Evolutionary conservation across 2,888 invertebrate species (phyloP).

Genomic region (Cerceris ruficornis): DNA sequence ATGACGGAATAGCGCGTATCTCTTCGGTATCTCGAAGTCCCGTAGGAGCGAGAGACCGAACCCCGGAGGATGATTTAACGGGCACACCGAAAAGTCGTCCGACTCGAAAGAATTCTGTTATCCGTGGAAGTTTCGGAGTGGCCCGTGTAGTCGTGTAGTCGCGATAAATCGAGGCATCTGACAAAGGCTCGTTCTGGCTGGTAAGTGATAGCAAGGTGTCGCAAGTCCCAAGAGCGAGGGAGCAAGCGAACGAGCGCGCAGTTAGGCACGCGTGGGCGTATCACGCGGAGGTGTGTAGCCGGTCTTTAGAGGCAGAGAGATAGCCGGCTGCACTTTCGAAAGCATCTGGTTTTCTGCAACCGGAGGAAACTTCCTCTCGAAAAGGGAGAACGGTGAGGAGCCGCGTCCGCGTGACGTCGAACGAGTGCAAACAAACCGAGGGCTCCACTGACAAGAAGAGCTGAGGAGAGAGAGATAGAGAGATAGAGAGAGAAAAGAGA

Average conservation of each 20-base stretch:
- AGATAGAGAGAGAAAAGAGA: slow-evolving; percentile 16
- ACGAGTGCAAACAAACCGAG: slow-evolving; percentile 50
- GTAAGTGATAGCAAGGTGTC: slow-evolving; percentile 46
- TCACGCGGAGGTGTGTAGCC: slow-evolving; percentile 54
- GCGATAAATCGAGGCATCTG: slow-evolving; percentile 27
- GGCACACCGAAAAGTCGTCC: too few relatives aligned
- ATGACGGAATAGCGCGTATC: too few relatives aligned
- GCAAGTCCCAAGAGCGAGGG: slow-evolving; percentile 40
- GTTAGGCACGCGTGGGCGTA: slow-evolving; percentile 53
- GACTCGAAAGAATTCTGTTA: too few relatives aligned
- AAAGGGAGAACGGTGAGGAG: slow-evolving; percentile 10
- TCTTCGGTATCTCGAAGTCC: too few relatives aligned
- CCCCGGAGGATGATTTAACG: too few relatives aligned
- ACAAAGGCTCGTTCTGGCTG: slow-evolving; percentile 42
- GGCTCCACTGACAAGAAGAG: slow-evolving; percentile 7
- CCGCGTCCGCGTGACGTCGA: slow-evolving; percentile 27
- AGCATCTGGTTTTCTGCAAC: slow-evolving; percentile 58
- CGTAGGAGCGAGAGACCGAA: too few relatives aligned
- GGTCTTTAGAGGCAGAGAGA: slow-evolving; percentile 51
- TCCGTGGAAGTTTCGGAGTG: too few relatives aligned
- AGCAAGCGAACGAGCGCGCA: background rate
- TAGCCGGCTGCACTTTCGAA: slow-evolving; percentile 56
- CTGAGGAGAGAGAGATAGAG: background rate
- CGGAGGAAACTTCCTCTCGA: slow-evolving; percentile 47
- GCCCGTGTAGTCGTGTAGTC: background rate